Base-by-base conservation (phyloP, 2,888 invertebrate species). In the Xanthia icteritia region DNA sequence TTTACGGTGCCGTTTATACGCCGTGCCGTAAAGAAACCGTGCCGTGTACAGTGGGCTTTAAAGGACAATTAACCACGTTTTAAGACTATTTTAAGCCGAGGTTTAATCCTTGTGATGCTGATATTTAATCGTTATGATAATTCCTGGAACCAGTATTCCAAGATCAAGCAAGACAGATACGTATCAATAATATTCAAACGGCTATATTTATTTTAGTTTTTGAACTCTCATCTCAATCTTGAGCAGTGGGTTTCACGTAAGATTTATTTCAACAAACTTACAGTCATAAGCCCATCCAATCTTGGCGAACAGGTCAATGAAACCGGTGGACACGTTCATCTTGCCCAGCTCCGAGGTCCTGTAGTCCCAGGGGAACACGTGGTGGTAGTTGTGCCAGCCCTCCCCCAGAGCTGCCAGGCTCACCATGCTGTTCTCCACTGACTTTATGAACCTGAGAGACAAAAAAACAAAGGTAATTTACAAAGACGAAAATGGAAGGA, bases 341-440 rank as follows among this genome's bases (percentile, higher is more conserved):
- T 96, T 94, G 0, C 98, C 98, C 39, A 98, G 95, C 95, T 97
- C 98, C 82, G 97, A 98, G 86, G 97, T 97, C 91, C 97, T 97
- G 94, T 97, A 98, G 91, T 97, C 97, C 97, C 97, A 98, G 65
- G 98, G 98, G 90, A 98, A 98, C 23, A 98, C 98, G 92, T 98
- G 98, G 91, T 98, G 98, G 91, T 98, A 98, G 93, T 98, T 98
- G 93, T 98, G 98, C 98, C 98, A 98, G 27, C 98, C 98, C 91
- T 98, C 98, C 0, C 98, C 98, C 27, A 98, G 92, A 0, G 98
- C 98, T 13, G 98, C 97, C 64, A 98, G 94, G n/a, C 98, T 98
- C 0, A 98, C 98, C 9, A 97, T 94, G 11, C 97, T 92, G 89
- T 97, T 98, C 90, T 98, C 98, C 9, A 97, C 98, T 0, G 98